A percentile compares a stretch with the other conserved stretches of the same genome.
Conservation (phyloP, 64 coral and sea anemone genomes). For the Acropora tenuis region DNA sequence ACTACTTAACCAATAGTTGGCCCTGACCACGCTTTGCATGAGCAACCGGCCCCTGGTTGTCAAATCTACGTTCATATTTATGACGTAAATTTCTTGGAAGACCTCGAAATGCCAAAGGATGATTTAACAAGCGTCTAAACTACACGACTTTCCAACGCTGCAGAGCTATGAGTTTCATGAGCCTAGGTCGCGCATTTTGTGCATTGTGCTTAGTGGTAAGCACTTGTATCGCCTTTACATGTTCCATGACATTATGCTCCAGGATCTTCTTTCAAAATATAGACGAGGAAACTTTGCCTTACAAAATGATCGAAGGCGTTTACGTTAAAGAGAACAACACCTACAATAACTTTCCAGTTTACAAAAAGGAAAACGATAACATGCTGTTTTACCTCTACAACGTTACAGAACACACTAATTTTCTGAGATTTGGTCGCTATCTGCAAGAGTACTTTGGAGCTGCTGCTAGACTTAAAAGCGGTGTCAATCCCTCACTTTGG, state of each 20-base stretch:
- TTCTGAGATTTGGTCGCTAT: conserved; percentile 57
- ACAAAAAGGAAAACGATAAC: conserved; percentile 56
- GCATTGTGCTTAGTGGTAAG: background rate
- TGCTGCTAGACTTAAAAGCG: background rate
- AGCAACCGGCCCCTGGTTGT: no score
- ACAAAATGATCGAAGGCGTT: conserved; percentile 83
- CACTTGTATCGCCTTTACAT: background rate
- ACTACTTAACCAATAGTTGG: no score
- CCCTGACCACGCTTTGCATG: no score
- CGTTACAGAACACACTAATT: background rate
- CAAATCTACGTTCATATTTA: no score
- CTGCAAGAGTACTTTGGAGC: conserved; percentile 61
- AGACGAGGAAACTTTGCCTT: conserved; percentile 57
- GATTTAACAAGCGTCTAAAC: no score
- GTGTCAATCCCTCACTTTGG: conserved; percentile 36
- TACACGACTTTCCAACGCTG: no score
- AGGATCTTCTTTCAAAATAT: conserved; percentile 87
- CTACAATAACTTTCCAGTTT: conserved; percentile 78
- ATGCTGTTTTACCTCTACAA: conserved; percentile 43
- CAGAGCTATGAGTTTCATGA: background rate
- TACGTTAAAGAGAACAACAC: conserved; percentile 64
- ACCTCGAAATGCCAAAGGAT: no score
- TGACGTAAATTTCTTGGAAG: no score
- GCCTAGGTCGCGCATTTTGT: background rate
- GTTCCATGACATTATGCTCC: conserved; percentile 44